phyloP scores from a whole-genome alignment of 2,113 vertebrate genomes.

The Charadrius vociferus region DNA sequence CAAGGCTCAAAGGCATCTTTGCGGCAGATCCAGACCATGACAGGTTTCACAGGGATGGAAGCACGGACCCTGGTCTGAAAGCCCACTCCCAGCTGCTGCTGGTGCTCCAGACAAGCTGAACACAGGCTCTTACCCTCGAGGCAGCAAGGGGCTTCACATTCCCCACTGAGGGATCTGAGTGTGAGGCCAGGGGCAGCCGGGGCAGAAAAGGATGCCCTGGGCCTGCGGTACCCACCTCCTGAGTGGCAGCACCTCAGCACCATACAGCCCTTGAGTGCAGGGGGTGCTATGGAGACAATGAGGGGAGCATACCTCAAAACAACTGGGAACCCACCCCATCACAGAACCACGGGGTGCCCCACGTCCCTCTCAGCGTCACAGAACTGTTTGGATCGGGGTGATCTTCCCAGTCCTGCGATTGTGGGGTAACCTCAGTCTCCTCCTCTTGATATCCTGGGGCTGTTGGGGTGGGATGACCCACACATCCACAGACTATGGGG shows the following conservation, averaged over 20 bases:
- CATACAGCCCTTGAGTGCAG: too few species aligned
- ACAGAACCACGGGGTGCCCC: background rate
- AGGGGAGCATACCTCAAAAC: background rate
- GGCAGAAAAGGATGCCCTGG: background rate
- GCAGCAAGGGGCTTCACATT: background rate
- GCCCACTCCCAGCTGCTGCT: rapidly evolving
- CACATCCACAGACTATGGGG: background rate
- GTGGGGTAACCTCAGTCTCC: background rate
- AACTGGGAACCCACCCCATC: background rate
- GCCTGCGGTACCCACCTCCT: background rate
- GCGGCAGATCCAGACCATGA: background rate
- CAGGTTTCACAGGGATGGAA: background rate
- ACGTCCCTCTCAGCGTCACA: rapidly evolving
- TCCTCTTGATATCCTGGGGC: rapidly evolving
- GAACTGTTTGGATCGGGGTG: background rate
- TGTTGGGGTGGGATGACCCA: background rate
- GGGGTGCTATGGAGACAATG: background rate
- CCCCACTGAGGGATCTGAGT: background rate
- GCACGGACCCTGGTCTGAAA: background rate
- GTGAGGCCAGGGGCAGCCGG: rapidly evolving
- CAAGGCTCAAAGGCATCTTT: rapidly evolving
- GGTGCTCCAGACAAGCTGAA: background rate
- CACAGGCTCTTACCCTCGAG: rapidly evolving
- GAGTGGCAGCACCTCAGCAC: background rate
- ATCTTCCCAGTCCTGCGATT: rapidly evolving